Evolutionary conservation across 2,888 invertebrate species (phyloP).

Genomic region (Drosophila fulvimacula): DNA sequence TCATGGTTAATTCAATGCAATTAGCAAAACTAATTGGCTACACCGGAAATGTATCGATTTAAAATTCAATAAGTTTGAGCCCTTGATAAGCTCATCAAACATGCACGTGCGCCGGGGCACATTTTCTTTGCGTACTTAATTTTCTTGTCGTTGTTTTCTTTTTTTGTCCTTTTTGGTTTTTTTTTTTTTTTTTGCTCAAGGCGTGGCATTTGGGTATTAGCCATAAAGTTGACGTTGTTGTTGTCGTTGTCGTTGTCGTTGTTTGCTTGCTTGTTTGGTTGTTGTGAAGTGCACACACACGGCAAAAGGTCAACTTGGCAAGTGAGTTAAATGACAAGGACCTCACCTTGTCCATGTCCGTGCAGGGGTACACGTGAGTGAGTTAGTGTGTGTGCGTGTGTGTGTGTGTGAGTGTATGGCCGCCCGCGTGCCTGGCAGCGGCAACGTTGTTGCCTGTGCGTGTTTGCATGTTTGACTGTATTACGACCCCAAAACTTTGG

Average conservation of each 20-base stretch:
- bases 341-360: slow-evolving; percentile 63
- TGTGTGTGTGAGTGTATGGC: slow-evolving; percentile 12
- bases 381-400: not conserved
- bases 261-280: slow-evolving; percentile 36
- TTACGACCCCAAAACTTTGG: slow-evolving; percentile 72
- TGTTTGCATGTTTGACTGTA: slow-evolving; percentile 74
- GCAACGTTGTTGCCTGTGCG: slow-evolving; percentile 52
- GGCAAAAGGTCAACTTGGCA: slow-evolving; percentile 71
- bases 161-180: not conserved
- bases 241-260: slow-evolving; percentile 19
- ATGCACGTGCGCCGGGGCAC: slow-evolving; percentile 47
- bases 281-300: slow-evolving; percentile 54
- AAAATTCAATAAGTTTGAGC: slow-evolving; percentile 68
- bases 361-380: slow-evolving; percentile 10
- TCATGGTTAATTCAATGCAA: slow-evolving; percentile 68
- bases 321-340: slow-evolving; percentile 78
- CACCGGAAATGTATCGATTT: slow-evolving; percentile 68
- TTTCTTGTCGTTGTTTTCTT: not conserved
- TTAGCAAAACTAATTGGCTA: slow-evolving; percentile 65
- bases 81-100: slow-evolving; percentile 70
- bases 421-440: slow-evolving; percentile 39
- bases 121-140: slow-evolving; percentile 11
- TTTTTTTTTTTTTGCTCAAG: slow-evolving; percentile 43
- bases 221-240: slow-evolving; percentile 47
- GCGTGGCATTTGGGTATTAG: slow-evolving; percentile 71